These are phyloP conservation scores for Stenoptilia bipunctidactyla DNA, from an alignment of 2,888 invertebrate genomes.

Conservation along the genomic window DNA sequence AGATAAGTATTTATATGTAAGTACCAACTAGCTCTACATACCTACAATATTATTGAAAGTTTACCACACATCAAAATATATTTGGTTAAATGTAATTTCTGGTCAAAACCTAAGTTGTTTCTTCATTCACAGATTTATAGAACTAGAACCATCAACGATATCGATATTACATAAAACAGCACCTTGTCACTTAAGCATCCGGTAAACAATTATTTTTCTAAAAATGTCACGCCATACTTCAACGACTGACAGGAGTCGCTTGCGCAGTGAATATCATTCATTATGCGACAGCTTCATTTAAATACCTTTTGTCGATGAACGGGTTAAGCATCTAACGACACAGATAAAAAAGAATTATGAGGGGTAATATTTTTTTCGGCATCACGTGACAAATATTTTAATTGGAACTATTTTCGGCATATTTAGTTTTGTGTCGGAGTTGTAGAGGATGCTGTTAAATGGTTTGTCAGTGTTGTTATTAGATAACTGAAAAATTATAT, in stretches of 20 bases:
- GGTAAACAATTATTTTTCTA: not conserved
- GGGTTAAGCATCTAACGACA: constrained; percentile 55
- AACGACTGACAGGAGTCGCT: constrained; percentile 14
- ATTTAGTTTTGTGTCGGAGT: not conserved
- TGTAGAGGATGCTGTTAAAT: too few species aligned
- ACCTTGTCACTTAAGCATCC: not conserved
- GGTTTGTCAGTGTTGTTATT: too few species aligned
- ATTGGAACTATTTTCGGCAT: constrained; percentile 29
- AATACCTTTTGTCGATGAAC: constrained; percentile 71
- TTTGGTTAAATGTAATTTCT: too few species aligned
- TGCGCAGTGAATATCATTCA: constrained; percentile 59
- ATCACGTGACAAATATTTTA: constrained; percentile 57
- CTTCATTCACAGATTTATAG: too few species aligned
- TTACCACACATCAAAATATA: too few species aligned
- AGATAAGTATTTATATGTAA: too few species aligned
- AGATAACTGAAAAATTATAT: too few species aligned
- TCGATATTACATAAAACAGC: too few species aligned
- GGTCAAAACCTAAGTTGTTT: too few species aligned
- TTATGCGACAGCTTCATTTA: constrained; percentile 70
- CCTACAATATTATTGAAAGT: too few species aligned
- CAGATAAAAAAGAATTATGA: constrained; percentile 66
- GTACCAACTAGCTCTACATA: too few species aligned
- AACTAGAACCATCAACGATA: too few species aligned
- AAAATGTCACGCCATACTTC: not conserved
- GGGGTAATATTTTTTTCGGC: constrained; percentile 44